phyloP scores from a whole-genome alignment of 2,888 invertebrate species.

The Teleogryllus oceanicus region DNA sequence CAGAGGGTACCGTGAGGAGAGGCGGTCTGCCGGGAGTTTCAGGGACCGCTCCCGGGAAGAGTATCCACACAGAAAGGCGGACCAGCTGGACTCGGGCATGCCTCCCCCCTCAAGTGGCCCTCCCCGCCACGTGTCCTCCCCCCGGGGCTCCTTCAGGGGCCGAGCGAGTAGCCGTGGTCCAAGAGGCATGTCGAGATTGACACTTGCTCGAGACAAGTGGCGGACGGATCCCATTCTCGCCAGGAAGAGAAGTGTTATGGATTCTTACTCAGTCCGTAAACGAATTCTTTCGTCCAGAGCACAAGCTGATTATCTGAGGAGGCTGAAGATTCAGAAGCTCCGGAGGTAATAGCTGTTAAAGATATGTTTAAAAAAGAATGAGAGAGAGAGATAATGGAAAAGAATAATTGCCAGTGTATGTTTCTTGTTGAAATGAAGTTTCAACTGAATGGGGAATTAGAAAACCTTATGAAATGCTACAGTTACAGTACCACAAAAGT shows the following conservation, averaged over 20 bases:
- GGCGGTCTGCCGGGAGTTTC: constrained; percentile 36
- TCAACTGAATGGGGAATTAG: constrained; percentile 24
- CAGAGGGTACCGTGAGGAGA: constrained; percentile 38
- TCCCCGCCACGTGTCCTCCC: constrained; percentile 35
- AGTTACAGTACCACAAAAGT: not conserved
- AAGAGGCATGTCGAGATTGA: constrained; percentile 36
- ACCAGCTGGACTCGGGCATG: constrained; percentile 33
- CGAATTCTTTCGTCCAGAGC: constrained; percentile 36
- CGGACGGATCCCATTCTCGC: constrained; percentile 35
- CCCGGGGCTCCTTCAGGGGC: constrained; percentile 38
- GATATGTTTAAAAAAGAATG: constrained; percentile 26
- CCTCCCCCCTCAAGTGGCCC: constrained; percentile 34
- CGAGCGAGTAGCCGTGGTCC: constrained; percentile 36
- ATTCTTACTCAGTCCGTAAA: constrained; percentile 37
- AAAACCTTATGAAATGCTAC: not conserved
- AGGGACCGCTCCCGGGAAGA: constrained; percentile 38
- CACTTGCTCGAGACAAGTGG: constrained; percentile 32
- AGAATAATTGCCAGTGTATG: constrained; percentile 12
- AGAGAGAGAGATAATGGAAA: not conserved
- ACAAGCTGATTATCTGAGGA: constrained; percentile 46
- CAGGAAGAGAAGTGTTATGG: constrained; percentile 36
- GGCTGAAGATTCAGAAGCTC: constrained; percentile 48
- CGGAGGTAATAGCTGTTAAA: constrained; percentile 45
- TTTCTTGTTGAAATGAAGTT: not conserved
- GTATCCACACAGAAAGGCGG: constrained; percentile 37